Evolutionary conservation across 64 coral and sea anemone species (phyloP), one percentile per base, ranked within the genome.

Genomic region (Actinia tenebrosa): DNA sequence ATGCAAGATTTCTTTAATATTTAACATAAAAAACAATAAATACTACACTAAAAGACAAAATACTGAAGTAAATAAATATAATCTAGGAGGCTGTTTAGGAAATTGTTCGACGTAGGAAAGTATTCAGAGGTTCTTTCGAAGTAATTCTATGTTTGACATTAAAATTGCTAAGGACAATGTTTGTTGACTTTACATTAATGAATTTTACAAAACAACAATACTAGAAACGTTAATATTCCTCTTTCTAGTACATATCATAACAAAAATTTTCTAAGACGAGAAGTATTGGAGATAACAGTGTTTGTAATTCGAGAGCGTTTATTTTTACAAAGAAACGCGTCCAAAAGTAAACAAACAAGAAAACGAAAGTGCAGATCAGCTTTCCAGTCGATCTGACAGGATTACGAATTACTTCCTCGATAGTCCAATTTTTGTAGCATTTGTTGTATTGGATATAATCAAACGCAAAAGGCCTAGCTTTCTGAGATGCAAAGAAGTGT

Each of bases 331-430:
- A 75, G 27, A 42, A 75, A 75, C 69, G 69, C 69, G 8, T 16
- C 69, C 11, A 75, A 75, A 69, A 75, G 69, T 75, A 75, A 75
- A 75, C 69, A 75, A 75, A 42, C n/a, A 69, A 9, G 69, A 75
- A 75, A 75, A 75, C 69, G 69, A 75, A 75, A 75, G 69, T 75
- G 14, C n/a, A 75, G 69, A 75, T 75, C 69, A 75, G 69, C 69
- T 75, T 66, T 66, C 63, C 22, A n/a, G 63, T 5, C 63, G 20
- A 66, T 66, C 20, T 75, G 23, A 27, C 69, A 75, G 10, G 69
- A 37, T 75, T 75, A 75, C 10, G 13, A 75, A 30, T 42, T 75
- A 37, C 42, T 19, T 42, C n/a, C 10, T 13, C 69, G 26, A 5
- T 75, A 9, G n/a, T 15, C 8, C 69, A 75, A 20, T 75, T 30